Evolutionary conservation across 2,888 invertebrate genomes (phyloP), one percentile per base, ranked within the genome.

Genomic region (Kryphioiulus occultus): DNA sequence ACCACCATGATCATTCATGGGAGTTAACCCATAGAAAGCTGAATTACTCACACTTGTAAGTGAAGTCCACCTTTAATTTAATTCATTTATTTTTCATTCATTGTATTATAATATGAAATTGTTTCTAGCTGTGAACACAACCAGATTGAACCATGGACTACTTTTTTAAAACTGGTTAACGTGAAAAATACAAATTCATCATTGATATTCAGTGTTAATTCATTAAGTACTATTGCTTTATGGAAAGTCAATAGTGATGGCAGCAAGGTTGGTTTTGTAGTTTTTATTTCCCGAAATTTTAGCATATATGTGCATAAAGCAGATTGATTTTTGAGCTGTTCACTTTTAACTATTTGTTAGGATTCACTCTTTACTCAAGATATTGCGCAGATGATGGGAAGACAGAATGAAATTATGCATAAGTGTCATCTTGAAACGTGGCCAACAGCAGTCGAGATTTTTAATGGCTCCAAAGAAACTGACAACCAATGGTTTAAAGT

Each of bases 401-500:
- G 12, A 68, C 26, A 68, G 26, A 68, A 68, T 10, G 26, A 22
- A 68, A 9, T 26, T 26, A 68, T 2, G 68, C 10, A 10, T 3
- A 68, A 68, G 26, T 68, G 68, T 68, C 68, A 68, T 68, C 68
- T 19, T 68, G 68, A 68, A 68, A 68, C 68, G 5, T 68, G 68
- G 68, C 26, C 68, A 68, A 68, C 68, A 22, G 22, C 68, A 68
- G 68, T 68, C 5, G 68, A 68, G 26, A 68, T 68, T 68, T 68
- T 26, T 68, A 68, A 22, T 26, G 68, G 7, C 4, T 68, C 26
- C 26, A 26, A 7, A 26, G 68, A 68, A 68, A 68, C 22, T 68
- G 68, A 68, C 5, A 9, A 26, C 68, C 68, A 26, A 68, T 4
- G 7, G 9, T 68, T 68, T 68, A 68, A 68, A 26, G 68, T 68